These are phyloP conservation scores for Neria commutata DNA, from an alignment of 2,888 invertebrate species.

Conservation along the genomic window DNA sequence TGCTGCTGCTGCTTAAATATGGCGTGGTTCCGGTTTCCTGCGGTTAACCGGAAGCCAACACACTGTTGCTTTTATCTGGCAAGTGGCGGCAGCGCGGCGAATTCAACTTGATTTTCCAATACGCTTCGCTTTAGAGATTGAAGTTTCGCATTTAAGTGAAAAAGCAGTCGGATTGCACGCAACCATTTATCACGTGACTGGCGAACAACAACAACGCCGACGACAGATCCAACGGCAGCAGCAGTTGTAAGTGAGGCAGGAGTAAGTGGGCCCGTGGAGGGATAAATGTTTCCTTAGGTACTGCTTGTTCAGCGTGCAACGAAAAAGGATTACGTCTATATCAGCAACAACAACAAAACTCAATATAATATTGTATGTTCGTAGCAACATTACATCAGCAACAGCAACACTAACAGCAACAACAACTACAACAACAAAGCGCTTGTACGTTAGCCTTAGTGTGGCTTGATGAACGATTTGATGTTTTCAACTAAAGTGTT, in stretches of 20 bases:
- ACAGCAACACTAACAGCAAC: neutral
- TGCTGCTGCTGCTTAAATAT: constrained; percentile 12
- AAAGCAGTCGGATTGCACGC: constrained; percentile 49
- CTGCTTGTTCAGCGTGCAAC: constrained; percentile 32
- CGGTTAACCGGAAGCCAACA: constrained; percentile 7
- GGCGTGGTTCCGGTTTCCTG: constrained; percentile 16
- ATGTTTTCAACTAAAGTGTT: constrained; percentile 1
- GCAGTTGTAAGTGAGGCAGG: neutral
- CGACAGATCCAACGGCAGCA: neutral
- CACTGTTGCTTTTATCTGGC: constrained; percentile 12
- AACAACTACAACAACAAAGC: neutral
- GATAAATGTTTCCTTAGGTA: constrained; percentile 26
- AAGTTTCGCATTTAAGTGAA: constrained; percentile 54
- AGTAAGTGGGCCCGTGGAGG: neutral
- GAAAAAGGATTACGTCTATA: constrained; percentile 48
- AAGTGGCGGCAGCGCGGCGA: constrained; percentile 39
- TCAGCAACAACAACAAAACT: constrained; percentile 6
- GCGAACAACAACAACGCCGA: constrained; percentile 10
- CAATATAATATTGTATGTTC: neutral
- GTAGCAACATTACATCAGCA: neutral
- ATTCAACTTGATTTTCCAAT: constrained; percentile 45
- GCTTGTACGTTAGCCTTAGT: neutral
- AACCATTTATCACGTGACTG: constrained; percentile 51
- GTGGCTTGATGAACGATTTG: constrained; percentile 11
- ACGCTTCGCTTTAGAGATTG: constrained; percentile 50